Conservation (phyloP, 2,888 invertebrate genomes). For the Hirtodrosophila histrioides region DNA sequence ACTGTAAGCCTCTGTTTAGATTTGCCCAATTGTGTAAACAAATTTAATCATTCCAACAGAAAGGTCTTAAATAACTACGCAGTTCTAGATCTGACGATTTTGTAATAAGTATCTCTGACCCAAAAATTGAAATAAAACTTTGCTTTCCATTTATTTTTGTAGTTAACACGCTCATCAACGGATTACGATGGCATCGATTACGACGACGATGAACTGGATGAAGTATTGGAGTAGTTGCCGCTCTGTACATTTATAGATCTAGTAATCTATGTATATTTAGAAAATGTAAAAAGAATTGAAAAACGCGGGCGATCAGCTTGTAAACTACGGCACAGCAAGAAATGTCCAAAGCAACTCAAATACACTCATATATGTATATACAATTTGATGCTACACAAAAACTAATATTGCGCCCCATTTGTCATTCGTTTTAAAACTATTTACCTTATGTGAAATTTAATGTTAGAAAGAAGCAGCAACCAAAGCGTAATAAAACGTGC, state of each 20-base stretch:
- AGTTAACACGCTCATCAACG: slow-evolving; percentile 64
- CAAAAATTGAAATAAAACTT: neutral
- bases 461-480: slow-evolving; percentile 42
- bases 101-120: too few relatives aligned
- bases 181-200: slow-evolving; percentile 76
- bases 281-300: slow-evolving; percentile 20
- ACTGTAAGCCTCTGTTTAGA: too few relatives aligned
- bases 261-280: slow-evolving; percentile 47
- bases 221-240: slow-evolving; percentile 65
- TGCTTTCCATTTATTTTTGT: slow-evolving; percentile 18
- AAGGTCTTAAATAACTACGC: too few relatives aligned
- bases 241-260: slow-evolving; percentile 24
- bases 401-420: slow-evolving; percentile 17
- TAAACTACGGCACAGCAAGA: slow-evolving; percentile 22
- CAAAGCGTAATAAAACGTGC: slow-evolving; percentile 48
- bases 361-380: slow-evolving; percentile 26
- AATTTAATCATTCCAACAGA: too few relatives aligned
- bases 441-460: slow-evolving; percentile 33
- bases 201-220: slow-evolving; percentile 79
- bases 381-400: slow-evolving; percentile 23
- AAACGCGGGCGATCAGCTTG: slow-evolving; percentile 6
- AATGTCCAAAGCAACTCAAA: slow-evolving; percentile 22
- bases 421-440: slow-evolving; percentile 54
- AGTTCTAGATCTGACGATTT: too few relatives aligned
- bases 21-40: too few relatives aligned